Conservation (phyloP, 1,140 invertebrate genomes). For the Artemia franciscana region DNA sequence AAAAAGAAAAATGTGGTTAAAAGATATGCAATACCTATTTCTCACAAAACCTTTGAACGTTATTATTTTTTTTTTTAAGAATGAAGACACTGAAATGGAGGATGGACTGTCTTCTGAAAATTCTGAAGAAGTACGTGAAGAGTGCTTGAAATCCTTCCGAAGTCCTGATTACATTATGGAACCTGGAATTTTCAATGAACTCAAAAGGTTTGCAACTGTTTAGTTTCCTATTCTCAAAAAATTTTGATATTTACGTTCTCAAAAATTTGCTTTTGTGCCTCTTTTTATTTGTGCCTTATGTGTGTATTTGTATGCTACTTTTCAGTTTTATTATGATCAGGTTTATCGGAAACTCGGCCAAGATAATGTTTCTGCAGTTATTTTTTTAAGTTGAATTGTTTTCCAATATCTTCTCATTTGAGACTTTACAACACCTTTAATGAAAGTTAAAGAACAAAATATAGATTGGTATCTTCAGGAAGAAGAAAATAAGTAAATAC, state of each 20-base stretch:
- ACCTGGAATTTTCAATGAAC: constrained; percentile 74
- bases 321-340: constrained; percentile 2
- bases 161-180: constrained; percentile 96
- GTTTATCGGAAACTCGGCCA: constrained; percentile 2
- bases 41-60: no score
- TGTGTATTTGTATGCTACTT: background rate
- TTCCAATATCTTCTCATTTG: no score
- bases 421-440: no score
- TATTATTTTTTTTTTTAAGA: no score
- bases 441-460: no score
- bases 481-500: no score
- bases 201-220: constrained; percentile 45
- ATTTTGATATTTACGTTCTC: background rate
- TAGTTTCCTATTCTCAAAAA: background rate
- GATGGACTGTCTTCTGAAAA: constrained; percentile 51
- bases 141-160: constrained; percentile 70
- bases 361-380: background rate
- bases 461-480: no score
- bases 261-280: no score
- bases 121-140: constrained; percentile 54
- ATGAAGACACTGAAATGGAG: no score
- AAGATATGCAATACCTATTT: no score
- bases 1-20: no score
- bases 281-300: background rate
- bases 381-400: no score